Evolutionary conservation across 2,797 vertebrate species (phyloP).

Genomic region (Leptatherina wallacei): DNA sequence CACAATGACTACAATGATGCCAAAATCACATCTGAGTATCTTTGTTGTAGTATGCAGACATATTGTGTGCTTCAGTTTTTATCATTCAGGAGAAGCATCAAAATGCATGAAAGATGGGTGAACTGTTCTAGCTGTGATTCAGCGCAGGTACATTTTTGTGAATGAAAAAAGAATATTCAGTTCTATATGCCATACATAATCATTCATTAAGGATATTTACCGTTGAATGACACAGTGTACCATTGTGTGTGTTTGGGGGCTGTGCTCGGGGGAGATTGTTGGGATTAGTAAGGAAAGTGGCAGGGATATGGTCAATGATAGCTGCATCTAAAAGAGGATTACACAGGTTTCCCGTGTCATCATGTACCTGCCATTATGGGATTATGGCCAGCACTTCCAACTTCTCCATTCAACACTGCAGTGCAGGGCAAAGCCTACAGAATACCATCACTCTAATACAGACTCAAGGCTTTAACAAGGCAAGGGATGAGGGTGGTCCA

Average conservation of each 20-base stretch:
- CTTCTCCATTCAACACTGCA: conserved; percentile 60
- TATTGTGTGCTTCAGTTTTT: background rate
- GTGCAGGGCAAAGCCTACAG: conserved; percentile 48
- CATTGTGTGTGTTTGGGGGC: background rate
- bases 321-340: conserved; percentile 83
- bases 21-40: background rate
- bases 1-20: background rate
- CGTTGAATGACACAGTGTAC: background rate
- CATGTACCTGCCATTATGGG: conserved; percentile 81
- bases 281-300: conserved; percentile 76
- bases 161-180: background rate
- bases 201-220: background rate
- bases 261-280: conserved; percentile 10
- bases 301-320: conserved; percentile 66
- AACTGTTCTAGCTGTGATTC: background rate
- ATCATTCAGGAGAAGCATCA: background rate
- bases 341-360: conserved; percentile 75
- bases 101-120: background rate
- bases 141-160: background rate
- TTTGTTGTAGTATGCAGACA: background rate
- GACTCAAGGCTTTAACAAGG: conserved; percentile 19
- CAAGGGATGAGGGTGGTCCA: conserved; percentile 8
- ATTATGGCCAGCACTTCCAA: conserved; percentile 72
- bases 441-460: conserved; percentile 41
- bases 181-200: conserved; percentile 1